Base-by-base conservation (phyloP, 2,113 vertebrate species). In the Pao palembangensis region DNA sequence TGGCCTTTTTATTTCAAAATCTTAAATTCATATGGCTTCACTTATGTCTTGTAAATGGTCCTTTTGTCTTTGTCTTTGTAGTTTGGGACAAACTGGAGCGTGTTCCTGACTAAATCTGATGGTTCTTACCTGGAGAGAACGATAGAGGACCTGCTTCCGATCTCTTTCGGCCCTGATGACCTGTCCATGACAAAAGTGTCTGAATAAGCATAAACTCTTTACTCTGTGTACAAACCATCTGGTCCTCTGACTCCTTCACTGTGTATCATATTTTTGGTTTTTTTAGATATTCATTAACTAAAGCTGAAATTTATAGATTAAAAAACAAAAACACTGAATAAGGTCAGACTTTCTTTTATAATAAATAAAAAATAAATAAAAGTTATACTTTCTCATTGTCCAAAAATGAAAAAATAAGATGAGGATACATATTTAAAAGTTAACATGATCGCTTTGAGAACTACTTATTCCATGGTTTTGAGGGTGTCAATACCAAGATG, bases 1-100 rank as follows among this genome's bases (percentile, higher is more conserved):
- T 28, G 25, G 4, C 25, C 25, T 7, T 6, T 28, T 28, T 28
- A 28, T 28, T 28, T 7, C 2, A 28, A 28, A 4, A 28, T 6
- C 25, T 28, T 28, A 28, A 28, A 28, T 28, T 4, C 25, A 28
- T 6, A 6, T 28, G 5, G 25, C 25, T 28, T 6, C 25, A 28
- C 25, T 23, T 23, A 7, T 28, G 25, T 28, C 25, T 28, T 28
- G 25, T 28, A 28, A 28, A 0, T 12, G 15, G 10, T 20, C 8
- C 23, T 41, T n/a, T 38, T 55, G 3, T 15, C 38, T 18, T 38
- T 46, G 2, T 16, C 51, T 4, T 28, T 17, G 6, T 76, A 99
- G 96, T 99, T 99, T 8, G 95, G 95, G 4, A 72, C 64, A 0
- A 76, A 89, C 18, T 98, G 93, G 93, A 88, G 89, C 0, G 75